phyloP scores from a whole-genome alignment of 2,113 vertebrate genomes.

The Hyperoodon ampullatus region DNA sequence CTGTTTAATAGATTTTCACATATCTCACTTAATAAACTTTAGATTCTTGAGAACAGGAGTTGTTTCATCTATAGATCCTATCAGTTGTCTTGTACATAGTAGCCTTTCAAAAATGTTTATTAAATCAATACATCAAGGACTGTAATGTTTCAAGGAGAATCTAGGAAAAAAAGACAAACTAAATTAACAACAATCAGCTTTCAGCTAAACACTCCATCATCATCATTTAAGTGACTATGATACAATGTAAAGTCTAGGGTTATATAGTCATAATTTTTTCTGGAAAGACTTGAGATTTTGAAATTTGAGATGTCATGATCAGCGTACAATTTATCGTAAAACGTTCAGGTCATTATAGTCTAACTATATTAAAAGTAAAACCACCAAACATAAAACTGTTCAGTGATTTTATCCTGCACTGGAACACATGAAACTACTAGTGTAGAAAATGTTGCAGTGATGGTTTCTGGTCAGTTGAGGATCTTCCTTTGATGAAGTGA shows the following conservation, averaged over 20 bases:
- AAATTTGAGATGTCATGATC: neutral
- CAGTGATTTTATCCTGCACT: neutral
- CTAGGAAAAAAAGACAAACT: neutral
- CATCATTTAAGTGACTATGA: neutral
- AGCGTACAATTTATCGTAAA: conserved; percentile 26
- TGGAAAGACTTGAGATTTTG: neutral
- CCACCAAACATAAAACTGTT: neutral
- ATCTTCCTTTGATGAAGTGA: neutral
- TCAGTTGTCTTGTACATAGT: neutral
- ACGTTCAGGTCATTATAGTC: neutral
- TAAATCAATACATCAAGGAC: conserved; percentile 6
- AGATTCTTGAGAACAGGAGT: neutral
- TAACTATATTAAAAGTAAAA: conserved; percentile 35
- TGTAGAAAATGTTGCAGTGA: neutral
- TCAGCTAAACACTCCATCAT: neutral
- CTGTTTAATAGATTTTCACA: neutral
- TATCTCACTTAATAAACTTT: neutral
- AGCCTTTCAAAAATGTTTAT: neutral
- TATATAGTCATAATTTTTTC: neutral
- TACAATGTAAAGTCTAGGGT: neutral
- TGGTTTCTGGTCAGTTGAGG: neutral
- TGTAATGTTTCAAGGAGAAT: neutral
- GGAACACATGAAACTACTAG: neutral
- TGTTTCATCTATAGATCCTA: neutral
- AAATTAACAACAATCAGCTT: conserved; percentile 12